Base-by-base conservation (phyloP, 2,888 invertebrate species). In the Agonopterix arenella region DNA sequence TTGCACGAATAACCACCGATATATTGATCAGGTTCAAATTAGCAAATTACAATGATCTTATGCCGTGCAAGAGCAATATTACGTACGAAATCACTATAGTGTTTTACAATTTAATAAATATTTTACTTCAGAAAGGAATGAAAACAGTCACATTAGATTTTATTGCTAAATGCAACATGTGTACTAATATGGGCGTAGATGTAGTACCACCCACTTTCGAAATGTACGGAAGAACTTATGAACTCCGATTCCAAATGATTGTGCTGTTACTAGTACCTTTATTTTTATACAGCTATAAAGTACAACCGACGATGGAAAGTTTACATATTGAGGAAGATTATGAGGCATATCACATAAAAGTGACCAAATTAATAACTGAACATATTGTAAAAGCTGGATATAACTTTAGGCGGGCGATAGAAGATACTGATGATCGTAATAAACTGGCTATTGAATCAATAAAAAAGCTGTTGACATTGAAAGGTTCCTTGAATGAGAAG, bases 231-330 rank as follows among this genome's bases (percentile, higher is more conserved):
- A 60, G 60, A 18, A 61, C 54, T 11, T 64, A 62, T n/a, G 59
- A 61, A 9, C 53, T 71, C 3, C 61, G 63, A 8, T 58, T 67
- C 42, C 75, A 75, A 51, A 59, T 73, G 8, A 50, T 71, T 11
- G 46, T 58, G n/a, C 53, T 60, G n/a, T 47, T 66, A 10, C 9
- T 66, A 8, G 52, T 66, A 28, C 73, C 74, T 1, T 44, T 69
- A 37, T 18, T 65, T 13, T 47, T 57, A 2, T 64, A 61, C 49
- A 49, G 55, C 1, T 47, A 45, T 11, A 36, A 51, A 8, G 52
- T 51, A 11, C 13, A 8, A 1, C 8, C 1, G 4, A 16, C 10
- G 10, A 28, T 38, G 2, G 4, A 38, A 0, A 56, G 51, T 13
- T 16, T 46, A 11, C 44, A 18, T 9, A 47, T 46, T n/a, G 52